These are phyloP conservation scores for Idaea aversata DNA, from an alignment of 2,888 invertebrate genomes.

Conservation along the genomic window DNA sequence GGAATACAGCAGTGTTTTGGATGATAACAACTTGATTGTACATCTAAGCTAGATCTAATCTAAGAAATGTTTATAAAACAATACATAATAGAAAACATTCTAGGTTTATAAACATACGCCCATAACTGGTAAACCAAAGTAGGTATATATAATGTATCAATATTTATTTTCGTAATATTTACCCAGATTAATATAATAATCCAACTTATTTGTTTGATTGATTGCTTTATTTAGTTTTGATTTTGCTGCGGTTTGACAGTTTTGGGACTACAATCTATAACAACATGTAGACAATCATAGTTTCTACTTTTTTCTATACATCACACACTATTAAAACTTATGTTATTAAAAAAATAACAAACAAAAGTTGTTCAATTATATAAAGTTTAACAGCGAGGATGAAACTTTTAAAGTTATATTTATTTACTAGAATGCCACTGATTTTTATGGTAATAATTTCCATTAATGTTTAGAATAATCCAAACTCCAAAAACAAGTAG, in stretches of 20 bases:
- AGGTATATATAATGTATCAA: background rate
- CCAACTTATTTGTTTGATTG: background rate
- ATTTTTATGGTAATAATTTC: no score
- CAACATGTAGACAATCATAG: background rate
- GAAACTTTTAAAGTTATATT: no score
- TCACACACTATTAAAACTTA: background rate
- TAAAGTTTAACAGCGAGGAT: background rate
- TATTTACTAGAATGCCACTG: no score
- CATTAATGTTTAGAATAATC: no score
- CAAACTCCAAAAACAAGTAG: no score
- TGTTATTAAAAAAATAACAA: background rate
- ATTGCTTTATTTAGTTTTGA: background rate
- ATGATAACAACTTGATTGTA: conserved; percentile 11
- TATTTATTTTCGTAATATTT: background rate
- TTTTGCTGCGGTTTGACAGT: background rate
- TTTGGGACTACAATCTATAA: background rate
- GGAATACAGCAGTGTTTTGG: conserved; percentile 35
- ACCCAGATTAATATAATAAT: no score
- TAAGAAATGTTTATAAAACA: background rate
- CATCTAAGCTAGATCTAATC: conserved; percentile 6
- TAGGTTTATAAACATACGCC: background rate
- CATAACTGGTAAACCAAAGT: background rate
- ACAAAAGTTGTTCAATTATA: background rate
- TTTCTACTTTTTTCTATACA: background rate
- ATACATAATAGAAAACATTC: background rate